Base-by-base conservation (phyloP, 2,113 vertebrate genomes). In the Ceratotherium simum region DNA sequence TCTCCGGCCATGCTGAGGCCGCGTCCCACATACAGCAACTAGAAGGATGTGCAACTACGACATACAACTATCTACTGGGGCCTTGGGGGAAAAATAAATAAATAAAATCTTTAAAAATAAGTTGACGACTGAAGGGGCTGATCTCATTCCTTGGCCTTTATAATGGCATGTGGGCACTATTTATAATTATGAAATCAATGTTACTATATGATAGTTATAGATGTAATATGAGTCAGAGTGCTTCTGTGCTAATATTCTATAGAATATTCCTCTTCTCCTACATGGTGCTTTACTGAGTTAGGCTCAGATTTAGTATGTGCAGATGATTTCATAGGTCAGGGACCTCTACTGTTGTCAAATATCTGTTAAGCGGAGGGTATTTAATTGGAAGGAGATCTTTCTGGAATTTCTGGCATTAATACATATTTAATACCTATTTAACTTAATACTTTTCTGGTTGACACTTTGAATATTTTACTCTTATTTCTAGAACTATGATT, bases 231-330 rank as follows among this genome's bases (percentile, higher is more conserved):
- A 92, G 3, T 60, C 33, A 51, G 29, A 60, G 6, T 69, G 18
- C 10, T 90, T 76, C 80, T 82, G 48, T 33, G 48, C 3, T 64
- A 70, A 64, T 80, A n/a, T n/a, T n/a, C 42, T 27, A 6, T 65
- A 81, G 13, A 75, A 62, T 90, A 83, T 85, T 80, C 25, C 31
- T 95, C 58, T 94, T 92, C 70, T 93, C 42, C 48, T 62, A 6
- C 12, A 78, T 93, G 20, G 4, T 51, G 13, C 39, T 88, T 87
- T 21, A 60, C 20, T 73, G 14, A 75, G 42, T 70, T 95, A 60
- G 51, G 3, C 48, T 87, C 51, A 83, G 10, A 83, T 75, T 93
- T 73, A 79, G 58, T 91, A n/a, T 39, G 2, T 54, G 12, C 8
- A 83, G 8, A 80, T 95, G 25, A 93, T 67, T 89, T 86, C 62